Evolutionary conservation across 2,797 vertebrate genomes (phyloP).

Genomic region (Gephyroberyx darwinii): DNA sequence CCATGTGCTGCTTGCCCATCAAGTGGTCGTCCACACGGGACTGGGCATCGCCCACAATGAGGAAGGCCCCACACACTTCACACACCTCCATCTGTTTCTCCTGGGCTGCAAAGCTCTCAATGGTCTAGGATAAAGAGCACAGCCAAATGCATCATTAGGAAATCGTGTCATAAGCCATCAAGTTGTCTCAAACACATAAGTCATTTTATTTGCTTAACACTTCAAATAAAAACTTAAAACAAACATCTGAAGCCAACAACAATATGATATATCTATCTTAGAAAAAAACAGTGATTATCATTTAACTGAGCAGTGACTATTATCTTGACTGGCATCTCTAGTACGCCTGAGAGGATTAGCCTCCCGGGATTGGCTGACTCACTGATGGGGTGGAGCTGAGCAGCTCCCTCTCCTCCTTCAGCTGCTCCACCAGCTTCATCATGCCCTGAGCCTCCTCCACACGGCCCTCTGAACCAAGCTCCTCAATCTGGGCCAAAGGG

Average conservation of each 20-base stretch:
- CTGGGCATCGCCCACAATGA: slow-evolving; percentile 98
- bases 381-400: slow-evolving; percentile 94
- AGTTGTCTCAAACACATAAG: not conserved
- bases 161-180: not conserved
- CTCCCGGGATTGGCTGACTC: slow-evolving; percentile 27
- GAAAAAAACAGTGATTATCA: no score
- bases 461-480: slow-evolving; percentile 95
- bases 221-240: no score
- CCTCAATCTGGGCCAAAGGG: slow-evolving; percentile 88
- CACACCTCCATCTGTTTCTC: slow-evolving; percentile 99
- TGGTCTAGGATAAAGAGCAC: slow-evolving; percentile 82
- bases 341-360: slow-evolving; percentile 1
- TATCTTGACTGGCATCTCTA: slow-evolving; percentile 2
- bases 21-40: slow-evolving; percentile 98
- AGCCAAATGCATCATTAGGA: not conserved
- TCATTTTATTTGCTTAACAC: not conserved
- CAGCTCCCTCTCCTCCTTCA: slow-evolving; percentile 96
- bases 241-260: no score
- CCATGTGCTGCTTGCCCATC: slow-evolving; percentile 99
- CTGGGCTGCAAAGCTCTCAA: slow-evolving; percentile 98
- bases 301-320: slow-evolving; percentile 2
- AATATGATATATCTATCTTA: no score
- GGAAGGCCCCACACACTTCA: slow-evolving; percentile 98
- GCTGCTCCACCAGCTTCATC: slow-evolving; percentile 99
- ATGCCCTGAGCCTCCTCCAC: slow-evolving; percentile 99